Percentiles rank a stretch among this genome's conserved stretches.
Conservation (phyloP, 1,140 invertebrate species). For the Cyclina sinensis region DNA sequence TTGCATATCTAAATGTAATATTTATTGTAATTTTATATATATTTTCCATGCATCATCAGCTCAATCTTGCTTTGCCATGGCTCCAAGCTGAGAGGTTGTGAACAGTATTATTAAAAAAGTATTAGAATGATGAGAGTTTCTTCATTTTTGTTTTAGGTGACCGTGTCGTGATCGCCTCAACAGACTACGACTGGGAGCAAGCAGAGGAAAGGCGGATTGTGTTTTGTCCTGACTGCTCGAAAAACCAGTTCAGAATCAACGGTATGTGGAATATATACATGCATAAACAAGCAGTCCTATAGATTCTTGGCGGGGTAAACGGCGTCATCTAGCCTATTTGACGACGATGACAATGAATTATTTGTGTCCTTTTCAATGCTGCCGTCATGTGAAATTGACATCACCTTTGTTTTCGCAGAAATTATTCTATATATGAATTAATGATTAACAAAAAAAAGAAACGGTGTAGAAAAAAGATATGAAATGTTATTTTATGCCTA, state of each 20-base stretch:
- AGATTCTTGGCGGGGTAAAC: neutral
- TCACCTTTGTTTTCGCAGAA: too few relatives aligned
- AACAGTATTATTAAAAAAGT: too few relatives aligned
- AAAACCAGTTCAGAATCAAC: constrained; percentile 56
- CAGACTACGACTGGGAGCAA: constrained; percentile 53
- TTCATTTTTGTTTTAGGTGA: constrained; percentile 65
- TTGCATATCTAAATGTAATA: too few relatives aligned
- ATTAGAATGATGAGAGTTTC: too few relatives aligned
- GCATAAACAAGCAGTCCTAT: neutral
- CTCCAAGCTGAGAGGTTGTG: too few relatives aligned
- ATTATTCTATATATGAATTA: too few relatives aligned
- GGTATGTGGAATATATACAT: constrained; percentile 9
- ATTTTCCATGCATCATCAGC: too few relatives aligned
- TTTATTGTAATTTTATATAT: too few relatives aligned
- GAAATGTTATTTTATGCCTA: too few relatives aligned
- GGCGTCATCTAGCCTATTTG: neutral
- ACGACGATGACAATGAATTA: neutral
- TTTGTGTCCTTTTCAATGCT: neutral
- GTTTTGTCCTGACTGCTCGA: constrained; percentile 22
- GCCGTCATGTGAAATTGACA: neutral
- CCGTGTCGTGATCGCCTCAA: constrained; percentile 50
- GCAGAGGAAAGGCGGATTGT: constrained; percentile 36
- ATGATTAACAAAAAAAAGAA: too few relatives aligned
- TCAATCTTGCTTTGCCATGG: too few relatives aligned
- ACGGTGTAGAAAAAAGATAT: too few relatives aligned